Evolutionary conservation across 2,113 vertebrate genomes (phyloP).

Genomic region (Blennius ocellaris): DNA sequence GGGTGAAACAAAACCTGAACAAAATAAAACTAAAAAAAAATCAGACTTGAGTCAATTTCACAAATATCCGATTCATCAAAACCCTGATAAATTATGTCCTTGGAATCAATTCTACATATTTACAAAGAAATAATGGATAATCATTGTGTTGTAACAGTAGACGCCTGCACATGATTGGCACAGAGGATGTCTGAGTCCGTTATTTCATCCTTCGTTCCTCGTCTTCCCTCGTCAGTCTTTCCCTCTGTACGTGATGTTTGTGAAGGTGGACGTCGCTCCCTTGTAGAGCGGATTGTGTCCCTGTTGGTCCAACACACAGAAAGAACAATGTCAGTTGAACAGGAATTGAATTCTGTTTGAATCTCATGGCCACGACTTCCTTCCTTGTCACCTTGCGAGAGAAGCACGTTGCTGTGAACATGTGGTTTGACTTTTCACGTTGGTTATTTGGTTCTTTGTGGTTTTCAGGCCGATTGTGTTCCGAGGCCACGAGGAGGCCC

Average conservation of each 20-base stretch:
- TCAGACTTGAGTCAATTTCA: constrained; percentile 36
- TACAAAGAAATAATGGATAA: constrained; percentile 76
- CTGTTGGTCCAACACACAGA: constrained; percentile 74
- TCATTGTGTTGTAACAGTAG: constrained; percentile 78
- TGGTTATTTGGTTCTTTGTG: constrained; percentile 32
- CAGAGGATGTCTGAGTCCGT: constrained; percentile 44
- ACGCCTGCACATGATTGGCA: constrained; percentile 75
- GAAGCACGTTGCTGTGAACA: neutral
- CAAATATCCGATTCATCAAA: constrained; percentile 29
- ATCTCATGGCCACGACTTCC: neutral
- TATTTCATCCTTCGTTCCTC: constrained; percentile 22
- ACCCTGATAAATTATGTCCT: constrained; percentile 52
- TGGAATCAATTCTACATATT: constrained; percentile 79
- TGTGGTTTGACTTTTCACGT: constrained; percentile 5
- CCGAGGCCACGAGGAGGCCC: constrained; percentile 48
- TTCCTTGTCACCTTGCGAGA: neutral
- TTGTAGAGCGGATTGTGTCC: constrained; percentile 95
- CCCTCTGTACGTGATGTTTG: constrained; percentile 95
- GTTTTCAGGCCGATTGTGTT: constrained; percentile 46
- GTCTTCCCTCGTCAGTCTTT: constrained; percentile 78
- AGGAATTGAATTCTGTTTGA: neutral
- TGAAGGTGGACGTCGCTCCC: constrained; percentile 96
- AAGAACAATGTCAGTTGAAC: constrained; percentile 5
- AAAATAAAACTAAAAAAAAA: constrained; percentile 33
- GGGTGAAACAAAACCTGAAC: constrained; percentile 29